phyloP scores from a whole-genome alignment of 2,797 vertebrate genomes.

The Aeoliscus strigatus region DNA sequence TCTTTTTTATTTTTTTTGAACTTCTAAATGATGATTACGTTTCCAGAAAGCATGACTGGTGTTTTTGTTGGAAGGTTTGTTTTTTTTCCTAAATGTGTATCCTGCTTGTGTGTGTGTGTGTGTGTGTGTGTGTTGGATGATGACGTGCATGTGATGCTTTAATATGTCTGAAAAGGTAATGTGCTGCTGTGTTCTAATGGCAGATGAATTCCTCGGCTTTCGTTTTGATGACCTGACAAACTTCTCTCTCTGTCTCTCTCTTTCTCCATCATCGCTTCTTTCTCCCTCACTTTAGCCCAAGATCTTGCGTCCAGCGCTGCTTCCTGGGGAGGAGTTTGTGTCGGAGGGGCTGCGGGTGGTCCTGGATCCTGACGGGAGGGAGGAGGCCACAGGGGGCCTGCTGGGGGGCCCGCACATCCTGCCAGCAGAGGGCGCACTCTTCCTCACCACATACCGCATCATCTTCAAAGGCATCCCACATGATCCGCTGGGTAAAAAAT shows the following conservation, averaged over 20 bases:
- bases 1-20: neutral
- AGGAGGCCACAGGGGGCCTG: slow-evolving; percentile 91
- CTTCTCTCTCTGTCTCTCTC: too few species aligned
- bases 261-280: too few species aligned
- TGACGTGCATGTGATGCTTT: slow-evolving; percentile 34
- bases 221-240: slow-evolving; percentile 6
- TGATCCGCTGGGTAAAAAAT: slow-evolving; percentile 93
- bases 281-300: slow-evolving; percentile 79
- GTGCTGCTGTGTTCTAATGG: slow-evolving; percentile 35
- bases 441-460: slow-evolving; percentile 95
- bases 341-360: slow-evolving; percentile 93
- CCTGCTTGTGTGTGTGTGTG: slow-evolving; percentile 22
- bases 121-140: slow-evolving; percentile 21
- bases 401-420: slow-evolving; percentile 94
- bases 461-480: slow-evolving; percentile 96
- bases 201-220: slow-evolving; percentile 29
- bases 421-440: slow-evolving; percentile 96
- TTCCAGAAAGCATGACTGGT: slow-evolving; percentile 13
- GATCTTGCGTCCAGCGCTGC: slow-evolving; percentile 88
- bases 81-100: slow-evolving; percentile 8
- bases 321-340: slow-evolving; percentile 94
- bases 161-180: slow-evolving; percentile 12
- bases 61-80: too few species aligned
- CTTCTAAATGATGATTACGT: too few species aligned
- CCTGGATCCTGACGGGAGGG: slow-evolving; percentile 91